phyloP scores from a whole-genome alignment of 2,797 vertebrate species.

The Cirrhinus molitorella region DNA sequence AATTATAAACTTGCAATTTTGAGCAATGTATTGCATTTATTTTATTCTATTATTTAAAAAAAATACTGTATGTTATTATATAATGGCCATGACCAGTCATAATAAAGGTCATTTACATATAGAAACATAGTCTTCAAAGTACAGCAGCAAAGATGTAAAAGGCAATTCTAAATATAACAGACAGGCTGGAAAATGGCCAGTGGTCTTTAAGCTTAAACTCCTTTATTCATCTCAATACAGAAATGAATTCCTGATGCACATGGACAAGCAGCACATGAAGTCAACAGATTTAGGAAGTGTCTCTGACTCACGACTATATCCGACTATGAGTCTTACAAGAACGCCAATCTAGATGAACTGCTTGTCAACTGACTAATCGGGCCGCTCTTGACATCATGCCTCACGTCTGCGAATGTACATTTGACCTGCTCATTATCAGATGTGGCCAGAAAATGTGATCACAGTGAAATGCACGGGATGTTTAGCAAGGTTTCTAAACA shows the following conservation, averaged over 20 bases:
- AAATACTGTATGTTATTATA: not conserved
- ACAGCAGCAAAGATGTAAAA: not conserved
- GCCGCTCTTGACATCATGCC: conserved; percentile 58
- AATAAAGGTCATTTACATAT: not conserved
- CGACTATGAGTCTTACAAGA: not conserved
- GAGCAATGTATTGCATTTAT: too few relatives aligned
- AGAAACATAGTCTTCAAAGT: not conserved
- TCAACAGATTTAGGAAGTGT: conserved; percentile 25
- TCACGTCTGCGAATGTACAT: conserved; percentile 39
- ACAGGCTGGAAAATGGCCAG: not conserved
- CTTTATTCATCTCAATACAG: not conserved
- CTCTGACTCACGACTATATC: conserved; percentile 38
- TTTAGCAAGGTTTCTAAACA: conserved; percentile 18
- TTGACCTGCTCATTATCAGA: conserved; percentile 30
- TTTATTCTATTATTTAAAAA: too few relatives aligned
- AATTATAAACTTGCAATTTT: not conserved
- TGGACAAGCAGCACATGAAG: conserved; percentile 1
- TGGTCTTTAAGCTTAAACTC: not conserved
- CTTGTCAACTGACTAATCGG: conserved; percentile 59
- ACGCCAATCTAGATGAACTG: conserved; percentile 22
- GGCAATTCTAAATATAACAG: not conserved
- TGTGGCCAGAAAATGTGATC: conserved; percentile 14
- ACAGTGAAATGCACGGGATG: conserved; percentile 41
- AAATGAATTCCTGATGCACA: not conserved
- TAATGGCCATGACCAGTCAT: not conserved